Percentiles rank a stretch among this genome's conserved stretches.
Conservation (phyloP, 2,797 vertebrate genomes). For the Enteromius paludinosus region DNA sequence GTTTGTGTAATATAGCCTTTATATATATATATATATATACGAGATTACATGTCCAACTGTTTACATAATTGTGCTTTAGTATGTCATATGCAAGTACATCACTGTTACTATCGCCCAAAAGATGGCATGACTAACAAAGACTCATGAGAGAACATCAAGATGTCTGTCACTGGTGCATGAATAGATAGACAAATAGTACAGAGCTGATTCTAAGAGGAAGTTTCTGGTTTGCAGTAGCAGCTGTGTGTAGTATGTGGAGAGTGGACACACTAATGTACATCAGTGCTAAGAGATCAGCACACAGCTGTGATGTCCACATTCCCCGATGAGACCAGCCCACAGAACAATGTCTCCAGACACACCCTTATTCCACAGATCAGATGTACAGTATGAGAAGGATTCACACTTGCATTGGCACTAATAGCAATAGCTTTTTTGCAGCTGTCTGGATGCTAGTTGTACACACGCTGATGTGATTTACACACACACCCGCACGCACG, state of each 20-base stretch:
- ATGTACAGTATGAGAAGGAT: slow-evolving; percentile 11
- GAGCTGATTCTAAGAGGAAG: neutral
- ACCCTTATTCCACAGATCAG: slow-evolving; percentile 27
- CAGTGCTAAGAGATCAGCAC: slow-evolving; percentile 3
- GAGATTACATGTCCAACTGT: neutral
- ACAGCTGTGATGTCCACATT: slow-evolving; percentile 53
- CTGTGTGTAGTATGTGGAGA: slow-evolving; percentile 53
- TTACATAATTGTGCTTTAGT: neutral
- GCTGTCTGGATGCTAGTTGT: neutral
- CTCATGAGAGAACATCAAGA: neutral
- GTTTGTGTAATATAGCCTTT: neutral
- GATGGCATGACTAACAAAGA: neutral
- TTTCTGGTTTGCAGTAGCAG: slow-evolving; percentile 42
- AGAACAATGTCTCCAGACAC: slow-evolving; percentile 50
- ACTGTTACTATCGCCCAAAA: slow-evolving; percentile 25
- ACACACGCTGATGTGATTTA: slow-evolving; percentile 14
- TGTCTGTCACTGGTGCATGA: neutral
- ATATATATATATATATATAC: neutral
- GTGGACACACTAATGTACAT: slow-evolving; percentile 9
- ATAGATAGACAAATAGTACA: neutral
- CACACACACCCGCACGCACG: too few species aligned
- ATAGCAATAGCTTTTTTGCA: neutral
- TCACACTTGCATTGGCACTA: neutral
- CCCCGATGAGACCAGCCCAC: slow-evolving; percentile 34
- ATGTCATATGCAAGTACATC: neutral